Conservation (phyloP, 2,113 vertebrate species). For the Indri indri region DNA sequence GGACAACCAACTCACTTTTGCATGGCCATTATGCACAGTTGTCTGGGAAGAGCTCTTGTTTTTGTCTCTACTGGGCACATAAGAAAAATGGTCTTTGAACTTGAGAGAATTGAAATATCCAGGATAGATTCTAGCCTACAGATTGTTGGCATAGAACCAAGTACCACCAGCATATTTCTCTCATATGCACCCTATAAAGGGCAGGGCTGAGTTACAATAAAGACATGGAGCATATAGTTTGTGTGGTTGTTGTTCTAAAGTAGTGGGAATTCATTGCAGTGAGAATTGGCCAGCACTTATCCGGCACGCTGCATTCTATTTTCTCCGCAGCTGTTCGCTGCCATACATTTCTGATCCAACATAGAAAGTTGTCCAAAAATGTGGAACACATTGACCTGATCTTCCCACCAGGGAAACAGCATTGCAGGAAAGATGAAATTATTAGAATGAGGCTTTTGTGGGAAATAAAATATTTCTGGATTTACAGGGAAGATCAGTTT, state of each 20-base stretch:
- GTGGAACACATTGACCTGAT: constrained; percentile 67
- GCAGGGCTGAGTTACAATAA: neutral
- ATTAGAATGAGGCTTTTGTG: constrained; percentile 53
- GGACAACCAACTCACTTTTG: constrained; percentile 47
- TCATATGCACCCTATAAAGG: neutral
- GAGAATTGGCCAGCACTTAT: constrained; percentile 29
- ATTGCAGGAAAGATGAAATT: constrained; percentile 61
- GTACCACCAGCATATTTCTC: neutral
- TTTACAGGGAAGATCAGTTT: constrained; percentile 29
- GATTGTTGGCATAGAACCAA: neutral
- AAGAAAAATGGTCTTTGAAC: constrained; percentile 37
- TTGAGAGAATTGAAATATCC: constrained; percentile 13
- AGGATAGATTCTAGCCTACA: neutral
- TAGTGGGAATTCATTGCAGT: neutral
- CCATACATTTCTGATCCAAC: constrained; percentile 76
- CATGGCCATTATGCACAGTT: constrained; percentile 38
- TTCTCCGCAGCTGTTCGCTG: constrained; percentile 63
- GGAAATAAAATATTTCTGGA: constrained; percentile 56
- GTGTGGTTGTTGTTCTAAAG: constrained; percentile 9
- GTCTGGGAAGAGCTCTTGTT: constrained; percentile 46
- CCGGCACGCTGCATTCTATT: constrained; percentile 45
- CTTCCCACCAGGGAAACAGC: constrained; percentile 56
- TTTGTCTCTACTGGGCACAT: constrained; percentile 21
- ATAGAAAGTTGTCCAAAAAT: constrained; percentile 59
- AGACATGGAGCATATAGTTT: neutral